Evolutionary conservation across 2,888 invertebrate species (phyloP).

Genomic region (Thera britannica): DNA sequence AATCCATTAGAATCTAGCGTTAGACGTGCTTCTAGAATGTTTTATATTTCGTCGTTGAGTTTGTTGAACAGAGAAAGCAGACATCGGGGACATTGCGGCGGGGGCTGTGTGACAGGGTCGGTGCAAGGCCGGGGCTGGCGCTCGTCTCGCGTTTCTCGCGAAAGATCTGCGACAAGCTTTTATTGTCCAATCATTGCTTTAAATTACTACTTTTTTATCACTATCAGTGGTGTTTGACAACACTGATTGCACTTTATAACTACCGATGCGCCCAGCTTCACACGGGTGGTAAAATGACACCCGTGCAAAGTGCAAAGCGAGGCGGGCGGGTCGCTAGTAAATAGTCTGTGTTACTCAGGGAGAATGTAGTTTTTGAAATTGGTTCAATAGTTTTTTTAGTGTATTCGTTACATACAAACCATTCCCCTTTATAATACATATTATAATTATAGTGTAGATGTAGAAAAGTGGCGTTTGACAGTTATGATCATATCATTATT

Average conservation of each 20-base stretch:
- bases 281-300: no score
- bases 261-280: no score
- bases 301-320: no score
- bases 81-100: conserved; percentile 55
- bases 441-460: no score
- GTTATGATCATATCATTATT: no score
- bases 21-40: conserved; percentile 31
- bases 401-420: no score
- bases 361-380: no score
- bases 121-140: conserved; percentile 47
- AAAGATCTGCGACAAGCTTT: not conserved
- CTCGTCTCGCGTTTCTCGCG: not conserved
- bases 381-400: no score
- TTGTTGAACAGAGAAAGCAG: conserved; percentile 65
- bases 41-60: conserved; percentile 35
- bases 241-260: not conserved
- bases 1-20: conserved; percentile 38
- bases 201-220: not conserved
- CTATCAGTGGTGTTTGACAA: not conserved
- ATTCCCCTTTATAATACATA: no score
- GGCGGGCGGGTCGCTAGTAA: no score
- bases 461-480: no score
- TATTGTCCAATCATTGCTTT: not conserved
- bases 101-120: conserved; percentile 41
- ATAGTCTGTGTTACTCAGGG: no score